Conservation (phyloP, 2,888 invertebrate genomes). For the Spialia ferax region DNA sequence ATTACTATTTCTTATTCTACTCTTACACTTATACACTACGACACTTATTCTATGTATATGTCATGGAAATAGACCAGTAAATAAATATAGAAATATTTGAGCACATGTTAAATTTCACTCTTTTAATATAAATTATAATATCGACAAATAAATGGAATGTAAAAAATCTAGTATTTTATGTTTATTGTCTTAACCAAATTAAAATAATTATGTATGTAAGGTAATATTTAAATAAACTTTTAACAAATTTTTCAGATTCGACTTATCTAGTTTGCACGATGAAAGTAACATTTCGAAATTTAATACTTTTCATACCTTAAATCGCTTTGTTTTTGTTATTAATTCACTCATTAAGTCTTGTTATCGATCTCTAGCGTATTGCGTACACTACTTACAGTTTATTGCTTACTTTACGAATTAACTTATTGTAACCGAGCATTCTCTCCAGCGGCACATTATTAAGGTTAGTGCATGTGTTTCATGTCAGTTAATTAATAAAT, state of each 20-base stretch:
- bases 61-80: constrained; percentile 55
- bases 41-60: constrained; percentile 48
- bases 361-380: background rate
- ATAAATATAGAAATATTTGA: constrained; percentile 57
- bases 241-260: too few relatives aligned
- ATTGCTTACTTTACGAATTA: too few relatives aligned
- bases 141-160: constrained; percentile 48
- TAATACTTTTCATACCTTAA: background rate
- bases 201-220: background rate
- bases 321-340: background rate
- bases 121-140: constrained; percentile 35
- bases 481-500: too few relatives aligned
- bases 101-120: constrained; percentile 51
- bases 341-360: too few relatives aligned
- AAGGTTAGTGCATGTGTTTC: background rate
- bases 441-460: too few relatives aligned
- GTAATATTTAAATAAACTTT: background rate
- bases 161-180: background rate
- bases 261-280: background rate
- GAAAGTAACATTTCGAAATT: background rate
- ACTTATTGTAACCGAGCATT: too few relatives aligned
- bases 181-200: constrained; percentile 27
- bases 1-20: constrained; percentile 27
- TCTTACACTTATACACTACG: constrained; percentile 51
- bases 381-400: background rate